Base-by-base conservation (phyloP, 2,888 invertebrate genomes). In the Epistrophella euchroma region DNA sequence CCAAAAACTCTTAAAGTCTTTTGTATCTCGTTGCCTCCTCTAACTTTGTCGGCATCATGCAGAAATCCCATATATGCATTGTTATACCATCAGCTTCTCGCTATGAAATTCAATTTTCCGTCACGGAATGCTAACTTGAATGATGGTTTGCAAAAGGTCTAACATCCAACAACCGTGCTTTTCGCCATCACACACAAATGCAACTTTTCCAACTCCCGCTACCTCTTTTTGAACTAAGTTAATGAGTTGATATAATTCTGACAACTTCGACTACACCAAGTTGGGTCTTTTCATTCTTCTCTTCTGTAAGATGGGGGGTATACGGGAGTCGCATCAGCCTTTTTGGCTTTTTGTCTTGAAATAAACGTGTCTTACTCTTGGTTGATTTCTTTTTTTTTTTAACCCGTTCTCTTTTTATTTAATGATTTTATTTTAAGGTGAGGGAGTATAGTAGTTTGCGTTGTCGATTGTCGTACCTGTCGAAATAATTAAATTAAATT, bases 241-340 rank as follows among this genome's bases (percentile, higher is more conserved):
- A 81, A 86, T 86, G 85, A 86, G 77, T 86, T 86, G 81, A 81
- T 77, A 81, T 81, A 81, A 77, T 81, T 77, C 85, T 86, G 73
- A 86, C 85, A 77, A 81, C 56, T 77, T 77, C 45, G 73, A 28
- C 58, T 68, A 25, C 37, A 52, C 4, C 25, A 45, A 58, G 50
- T 43, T 40, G 58, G 22, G 13, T 64, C 64, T 64, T 17, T 47
- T 47, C 11, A 15, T 17, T 66, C 19, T 19, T 32, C 35, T 37
- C 17, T 58, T 2, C 0, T 40, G 2, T 19, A 13, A 13, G 37
- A 40, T 19, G 35, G 17, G 13, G 37, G 4, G 11, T 0, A 7
- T 13, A 5, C 19, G 11, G 19, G 35, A 37, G 19, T 35, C 32
- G 6, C 7, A 25, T 28, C n/a, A 47, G 32, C 47, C 35, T 47